phyloP scores from a whole-genome alignment of 2,797 vertebrate species.

The Cossypha dichroa region DNA sequence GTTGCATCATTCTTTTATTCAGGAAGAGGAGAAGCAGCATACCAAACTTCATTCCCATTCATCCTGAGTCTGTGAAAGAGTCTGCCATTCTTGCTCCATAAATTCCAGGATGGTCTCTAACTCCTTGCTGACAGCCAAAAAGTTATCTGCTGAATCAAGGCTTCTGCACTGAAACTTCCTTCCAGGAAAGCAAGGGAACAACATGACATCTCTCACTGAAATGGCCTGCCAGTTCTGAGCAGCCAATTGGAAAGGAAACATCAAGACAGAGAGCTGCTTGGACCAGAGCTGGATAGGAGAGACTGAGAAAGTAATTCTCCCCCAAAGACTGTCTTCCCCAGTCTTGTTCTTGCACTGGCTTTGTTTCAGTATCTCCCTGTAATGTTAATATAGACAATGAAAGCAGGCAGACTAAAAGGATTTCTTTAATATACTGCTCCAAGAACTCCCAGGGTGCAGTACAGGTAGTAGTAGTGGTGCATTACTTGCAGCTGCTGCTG shows the following conservation, averaged over 20 bases:
- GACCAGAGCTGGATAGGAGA: background rate
- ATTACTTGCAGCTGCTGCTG: background rate
- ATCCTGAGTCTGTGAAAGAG: background rate
- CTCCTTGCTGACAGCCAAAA: background rate
- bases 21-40: background rate
- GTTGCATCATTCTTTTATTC: background rate
- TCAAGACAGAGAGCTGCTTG: background rate
- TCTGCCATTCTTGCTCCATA: background rate
- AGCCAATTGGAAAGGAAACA: background rate
- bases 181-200: background rate
- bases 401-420: background rate
- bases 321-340: background rate
- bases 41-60: background rate
- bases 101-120: background rate
- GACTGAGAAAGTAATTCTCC: background rate
- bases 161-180: constrained; percentile 17
- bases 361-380: background rate
- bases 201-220: background rate
- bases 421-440: background rate
- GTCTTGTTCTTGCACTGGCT: background rate
- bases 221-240: background rate
- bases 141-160: constrained; percentile 36
- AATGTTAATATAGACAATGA: background rate
- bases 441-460: background rate
- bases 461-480: background rate